Evolutionary conservation across 1,140 invertebrate species (phyloP), one percentile per base, ranked within the genome.

Genomic region (Papilio aristodemus): DNA sequence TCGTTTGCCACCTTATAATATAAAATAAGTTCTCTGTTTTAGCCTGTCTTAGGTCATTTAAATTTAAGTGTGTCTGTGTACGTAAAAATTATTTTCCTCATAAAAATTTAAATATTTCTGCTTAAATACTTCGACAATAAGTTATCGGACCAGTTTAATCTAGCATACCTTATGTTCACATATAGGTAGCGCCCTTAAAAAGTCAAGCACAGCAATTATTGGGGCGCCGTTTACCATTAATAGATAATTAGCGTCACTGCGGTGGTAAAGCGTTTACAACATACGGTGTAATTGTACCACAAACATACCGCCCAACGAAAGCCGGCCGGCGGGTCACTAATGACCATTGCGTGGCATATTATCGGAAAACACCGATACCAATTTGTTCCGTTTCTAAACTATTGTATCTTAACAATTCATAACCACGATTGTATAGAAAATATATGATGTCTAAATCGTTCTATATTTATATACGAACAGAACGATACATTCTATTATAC

Each of bases 241-340:
- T 78, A 74, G 68, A 77, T 76, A 78, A 76, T 76, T 72, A 74
- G 67, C 71, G 64, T 41, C 69, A 10, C 22, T 54, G 46, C 46
- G 50, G 36, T 36, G 22, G 22, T 39, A 11, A 38, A n/a, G 27
- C 59, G 59, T 62, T 58, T 58, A 69, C 17, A 71, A 54, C 79
- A 81, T 81, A 75, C 73, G 75, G 77, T 41, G 68, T 81, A 81
- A 81, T 81, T 81, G 77, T 67, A 50, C 37, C 38, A 25, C 54
- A 54, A 37, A 60, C 68, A 73, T 72, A 76, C 69, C 70, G 71
- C 58, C 71, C 69, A 75, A 68, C 73, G 27, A 32, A 32, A 32
- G 27, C 2, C 27, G 14, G n/a, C 32, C 32, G 59, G 13, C 27
- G 25, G n/a, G 8, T 57, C 10, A 38, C 59, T 62, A 62, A 62